Conservation (phyloP, 2,797 vertebrate species). For the Limnodromus scolopaceus region DNA sequence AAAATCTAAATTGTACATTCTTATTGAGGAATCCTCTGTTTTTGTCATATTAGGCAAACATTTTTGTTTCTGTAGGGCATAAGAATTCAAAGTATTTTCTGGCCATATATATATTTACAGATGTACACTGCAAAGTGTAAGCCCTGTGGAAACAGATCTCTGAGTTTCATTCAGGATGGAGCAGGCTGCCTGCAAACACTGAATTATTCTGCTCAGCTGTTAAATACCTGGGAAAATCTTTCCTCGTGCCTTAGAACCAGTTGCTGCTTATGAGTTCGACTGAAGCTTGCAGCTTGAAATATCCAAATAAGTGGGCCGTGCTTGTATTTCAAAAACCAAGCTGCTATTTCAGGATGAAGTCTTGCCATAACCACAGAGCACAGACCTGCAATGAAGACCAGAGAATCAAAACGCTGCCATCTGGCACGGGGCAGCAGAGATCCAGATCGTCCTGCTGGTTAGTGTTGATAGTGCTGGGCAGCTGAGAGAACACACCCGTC, state of each 20-base stretch:
- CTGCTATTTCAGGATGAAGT: slow-evolving; percentile 36
- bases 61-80: neutral
- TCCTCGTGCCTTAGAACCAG: neutral
- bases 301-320: neutral
- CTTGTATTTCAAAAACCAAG: slow-evolving; percentile 9
- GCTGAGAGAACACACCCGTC: neutral
- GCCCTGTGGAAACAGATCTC: neutral
- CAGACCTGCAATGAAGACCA: slow-evolving; percentile 23
- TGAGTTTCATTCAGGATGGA: neutral
- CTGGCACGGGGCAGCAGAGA: neutral
- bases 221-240: slow-evolving; percentile 8
- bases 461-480: neutral
- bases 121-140: neutral
- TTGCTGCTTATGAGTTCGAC: neutral
- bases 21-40: neutral
- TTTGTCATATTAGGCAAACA: neutral
- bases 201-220: neutral
- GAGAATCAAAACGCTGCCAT: neutral
- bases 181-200: neutral
- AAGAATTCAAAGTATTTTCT: neutral
- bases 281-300: slow-evolving; percentile 28
- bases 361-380: slow-evolving; percentile 46
- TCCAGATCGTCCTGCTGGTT: neutral
- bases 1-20: neutral
- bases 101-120: neutral